Conservation (phyloP, 2,113 vertebrate species). For the Turdus rufiventris region DNA sequence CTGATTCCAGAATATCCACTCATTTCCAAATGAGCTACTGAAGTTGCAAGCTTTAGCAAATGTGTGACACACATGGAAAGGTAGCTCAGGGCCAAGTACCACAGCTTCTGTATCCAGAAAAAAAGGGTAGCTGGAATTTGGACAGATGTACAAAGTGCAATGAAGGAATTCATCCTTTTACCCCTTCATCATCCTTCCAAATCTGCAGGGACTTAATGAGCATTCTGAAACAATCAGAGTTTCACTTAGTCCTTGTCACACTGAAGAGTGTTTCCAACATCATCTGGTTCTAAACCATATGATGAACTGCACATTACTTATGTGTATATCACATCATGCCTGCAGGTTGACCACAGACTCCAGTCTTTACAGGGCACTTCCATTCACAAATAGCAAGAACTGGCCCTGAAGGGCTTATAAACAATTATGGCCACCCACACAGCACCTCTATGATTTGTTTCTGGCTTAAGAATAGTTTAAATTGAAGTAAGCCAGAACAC, state of each 20-base stretch:
- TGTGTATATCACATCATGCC: neutral
- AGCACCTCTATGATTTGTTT: neutral
- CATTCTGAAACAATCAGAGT: neutral
- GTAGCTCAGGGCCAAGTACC: neutral
- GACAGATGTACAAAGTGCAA: neutral
- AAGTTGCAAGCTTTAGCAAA: neutral
- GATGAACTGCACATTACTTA: neutral
- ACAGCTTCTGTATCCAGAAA: neutral
- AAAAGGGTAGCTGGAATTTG: neutral
- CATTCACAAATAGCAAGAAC: neutral
- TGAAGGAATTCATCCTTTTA: neutral
- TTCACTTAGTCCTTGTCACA: neutral
- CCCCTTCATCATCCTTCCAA: neutral
- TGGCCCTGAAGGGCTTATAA: neutral
- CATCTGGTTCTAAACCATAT: neutral
- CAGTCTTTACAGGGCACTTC: neutral
- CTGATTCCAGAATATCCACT: neutral
- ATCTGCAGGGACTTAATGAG: neutral
- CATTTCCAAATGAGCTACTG: neutral
- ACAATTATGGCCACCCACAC: neutral
- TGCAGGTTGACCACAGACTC: neutral
- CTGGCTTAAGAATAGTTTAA: neutral
- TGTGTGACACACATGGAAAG: fast-evolving
- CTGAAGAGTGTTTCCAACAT: neutral
- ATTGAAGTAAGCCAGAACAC: neutral